Conservation (phyloP, 2,888 invertebrate genomes). For the Apotomis betuletana region DNA sequence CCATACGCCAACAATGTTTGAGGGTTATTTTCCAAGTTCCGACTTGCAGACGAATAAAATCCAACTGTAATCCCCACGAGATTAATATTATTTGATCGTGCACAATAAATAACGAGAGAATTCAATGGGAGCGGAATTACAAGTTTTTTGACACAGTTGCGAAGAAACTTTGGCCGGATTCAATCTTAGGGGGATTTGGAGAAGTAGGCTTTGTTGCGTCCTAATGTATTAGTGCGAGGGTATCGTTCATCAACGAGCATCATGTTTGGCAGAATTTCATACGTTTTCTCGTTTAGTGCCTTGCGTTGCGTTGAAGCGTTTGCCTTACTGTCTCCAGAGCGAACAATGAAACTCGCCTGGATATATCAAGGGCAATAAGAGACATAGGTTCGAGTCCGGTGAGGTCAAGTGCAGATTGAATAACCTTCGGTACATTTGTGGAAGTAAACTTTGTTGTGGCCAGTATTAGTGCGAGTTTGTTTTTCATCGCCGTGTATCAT, state of each 20-base stretch:
- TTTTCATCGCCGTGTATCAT: too few species aligned
- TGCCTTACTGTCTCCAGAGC: too few species aligned
- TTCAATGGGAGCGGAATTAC: slow-evolving; percentile 77
- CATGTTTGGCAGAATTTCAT: neutral
- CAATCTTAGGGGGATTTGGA: slow-evolving; percentile 78
- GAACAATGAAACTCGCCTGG: too few species aligned
- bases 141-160: slow-evolving; percentile 80
- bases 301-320: neutral
- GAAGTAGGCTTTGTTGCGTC: slow-evolving; percentile 61
- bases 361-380: too few species aligned
- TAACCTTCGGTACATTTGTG: too few species aligned
- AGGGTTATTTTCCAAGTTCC: slow-evolving; percentile 73
- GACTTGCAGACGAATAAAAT: slow-evolving; percentile 78
- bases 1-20: slow-evolving; percentile 62
- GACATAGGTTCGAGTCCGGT: too few species aligned
- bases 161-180: slow-evolving; percentile 72
- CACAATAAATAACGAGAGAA: slow-evolving; percentile 81
- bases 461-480: too few species aligned
- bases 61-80: slow-evolving; percentile 77
- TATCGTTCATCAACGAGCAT: neutral
- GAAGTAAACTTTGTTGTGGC: too few species aligned
- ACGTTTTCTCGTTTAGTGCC: neutral
- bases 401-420: too few species aligned
- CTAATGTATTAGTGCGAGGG: slow-evolving; percentile 43
- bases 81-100: slow-evolving; percentile 84